phyloP scores from a whole-genome alignment of 2,888 invertebrate species.

The Artemia sinica region DNA sequence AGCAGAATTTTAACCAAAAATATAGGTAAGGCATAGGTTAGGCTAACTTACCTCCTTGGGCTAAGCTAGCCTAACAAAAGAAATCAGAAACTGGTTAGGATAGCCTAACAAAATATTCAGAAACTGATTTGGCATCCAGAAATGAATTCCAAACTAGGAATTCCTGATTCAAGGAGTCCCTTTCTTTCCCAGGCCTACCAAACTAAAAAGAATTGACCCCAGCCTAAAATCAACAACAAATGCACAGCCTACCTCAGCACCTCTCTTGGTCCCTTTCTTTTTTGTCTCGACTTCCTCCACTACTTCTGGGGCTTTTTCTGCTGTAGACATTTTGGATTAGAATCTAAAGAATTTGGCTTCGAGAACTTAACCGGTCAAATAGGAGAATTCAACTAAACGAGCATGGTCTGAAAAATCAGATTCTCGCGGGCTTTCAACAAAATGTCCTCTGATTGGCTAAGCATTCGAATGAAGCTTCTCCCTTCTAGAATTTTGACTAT shows the following conservation, averaged over 20 bases:
- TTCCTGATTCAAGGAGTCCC: too few species aligned
- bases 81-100: too few species aligned
- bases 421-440: slow-evolving; percentile 1
- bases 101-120: too few species aligned
- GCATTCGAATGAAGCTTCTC: slow-evolving; percentile 1
- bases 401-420: slow-evolving; percentile 6
- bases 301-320: background rate
- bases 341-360: background rate
- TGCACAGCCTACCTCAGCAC: background rate
- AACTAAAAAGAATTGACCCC: too few species aligned
- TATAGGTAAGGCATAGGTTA: too few species aligned
- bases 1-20: too few species aligned
- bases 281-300: slow-evolving; percentile 1
- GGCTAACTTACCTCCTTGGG: too few species aligned
- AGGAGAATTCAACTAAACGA: background rate
- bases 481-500: background rate
- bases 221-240: too few species aligned
- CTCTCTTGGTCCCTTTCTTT: slow-evolving; percentile 6
- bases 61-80: too few species aligned
- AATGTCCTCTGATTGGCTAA: background rate
- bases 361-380: background rate
- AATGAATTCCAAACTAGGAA: too few species aligned
- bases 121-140: too few species aligned
- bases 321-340: slow-evolving; percentile 6
- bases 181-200: too few species aligned